Conservation (phyloP, 53 echinoderm and acorn worm genomes). For the Crossaster papposus region DNA sequence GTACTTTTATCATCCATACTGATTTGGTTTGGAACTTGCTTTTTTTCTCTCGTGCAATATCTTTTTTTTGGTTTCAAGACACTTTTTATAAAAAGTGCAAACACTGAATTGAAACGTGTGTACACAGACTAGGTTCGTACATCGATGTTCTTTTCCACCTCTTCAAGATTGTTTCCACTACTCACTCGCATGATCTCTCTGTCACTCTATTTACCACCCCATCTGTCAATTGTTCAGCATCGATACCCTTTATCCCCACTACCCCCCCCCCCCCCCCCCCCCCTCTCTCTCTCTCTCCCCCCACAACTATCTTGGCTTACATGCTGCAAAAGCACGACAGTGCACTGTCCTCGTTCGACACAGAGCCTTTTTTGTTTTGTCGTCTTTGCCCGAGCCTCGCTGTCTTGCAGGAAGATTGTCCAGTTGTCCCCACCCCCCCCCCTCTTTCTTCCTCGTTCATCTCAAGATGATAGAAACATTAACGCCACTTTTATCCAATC, state of each 20-base stretch:
- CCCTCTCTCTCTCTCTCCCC: not conserved
- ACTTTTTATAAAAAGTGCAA: no score
- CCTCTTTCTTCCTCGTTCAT: not conserved
- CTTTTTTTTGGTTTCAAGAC: no score
- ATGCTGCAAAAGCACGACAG: not conserved
- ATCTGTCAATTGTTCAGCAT: slow-evolving; percentile 12
- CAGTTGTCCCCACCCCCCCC: slow-evolving; percentile 4
- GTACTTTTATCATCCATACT: no score
- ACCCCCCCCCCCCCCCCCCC: not conserved
- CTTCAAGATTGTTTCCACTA: slow-evolving; percentile 16
- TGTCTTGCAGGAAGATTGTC: not conserved
- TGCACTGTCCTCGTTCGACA: not conserved
- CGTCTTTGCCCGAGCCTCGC: not conserved
- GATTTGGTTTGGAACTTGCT: no score
- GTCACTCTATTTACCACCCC: not conserved
- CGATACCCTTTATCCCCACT: not conserved
- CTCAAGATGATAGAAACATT: not conserved
- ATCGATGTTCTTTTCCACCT: not conserved
- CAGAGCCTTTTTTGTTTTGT: not conserved
- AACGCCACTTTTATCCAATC: not conserved
- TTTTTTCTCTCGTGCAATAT: no score
- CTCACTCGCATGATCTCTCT: not conserved
- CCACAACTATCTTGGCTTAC: not conserved
- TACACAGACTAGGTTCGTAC: no score
- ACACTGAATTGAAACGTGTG: no score